Conservation (phyloP, 2,888 invertebrate species). For the Drosophila maculinotata region DNA sequence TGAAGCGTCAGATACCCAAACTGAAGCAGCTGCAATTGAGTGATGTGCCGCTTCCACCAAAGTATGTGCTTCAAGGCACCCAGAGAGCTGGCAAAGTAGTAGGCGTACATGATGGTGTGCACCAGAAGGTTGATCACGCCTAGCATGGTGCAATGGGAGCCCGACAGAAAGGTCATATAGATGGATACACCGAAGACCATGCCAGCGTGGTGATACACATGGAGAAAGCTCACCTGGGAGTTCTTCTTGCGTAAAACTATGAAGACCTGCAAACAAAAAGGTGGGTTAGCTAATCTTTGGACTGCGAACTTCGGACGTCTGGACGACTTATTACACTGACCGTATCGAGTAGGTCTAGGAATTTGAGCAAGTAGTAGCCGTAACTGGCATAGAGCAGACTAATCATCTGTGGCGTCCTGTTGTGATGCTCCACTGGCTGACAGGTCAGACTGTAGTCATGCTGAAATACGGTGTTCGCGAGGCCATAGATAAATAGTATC, state of each 20-base stretch:
- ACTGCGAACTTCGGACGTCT: not conserved
- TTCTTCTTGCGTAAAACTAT: conserved; percentile 93
- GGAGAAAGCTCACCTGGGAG: conserved; percentile 93
- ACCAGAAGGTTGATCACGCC: conserved; percentile 91
- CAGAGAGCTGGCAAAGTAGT: conserved; percentile 91
- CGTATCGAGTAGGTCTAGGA: conserved; percentile 90
- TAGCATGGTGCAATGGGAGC: conserved; percentile 90
- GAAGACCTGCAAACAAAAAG: conserved; percentile 85
- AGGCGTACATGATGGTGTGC: conserved; percentile 93
- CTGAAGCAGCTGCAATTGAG: conserved; percentile 92
- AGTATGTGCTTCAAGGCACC: conserved; percentile 89
- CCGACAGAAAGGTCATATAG: conserved; percentile 86
- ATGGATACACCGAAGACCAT: conserved; percentile 90
- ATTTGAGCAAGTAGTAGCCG: conserved; percentile 89
- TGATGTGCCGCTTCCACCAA: conserved; percentile 95
- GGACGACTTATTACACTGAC: conserved; percentile 81
- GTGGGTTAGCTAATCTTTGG: not conserved
- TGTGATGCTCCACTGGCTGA: conserved; percentile 73
- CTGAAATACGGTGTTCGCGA: conserved; percentile 63
- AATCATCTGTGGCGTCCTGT: conserved; percentile 83
- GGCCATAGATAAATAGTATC: conserved; percentile 60
- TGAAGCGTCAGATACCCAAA: conserved; percentile 88
- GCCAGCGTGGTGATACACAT: conserved; percentile 93
- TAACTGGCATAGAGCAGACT: conserved; percentile 86
- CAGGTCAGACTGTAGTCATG: conserved; percentile 79